Conservation (phyloP, 1,140 invertebrate genomes). For the Heliconius himera region DNA sequence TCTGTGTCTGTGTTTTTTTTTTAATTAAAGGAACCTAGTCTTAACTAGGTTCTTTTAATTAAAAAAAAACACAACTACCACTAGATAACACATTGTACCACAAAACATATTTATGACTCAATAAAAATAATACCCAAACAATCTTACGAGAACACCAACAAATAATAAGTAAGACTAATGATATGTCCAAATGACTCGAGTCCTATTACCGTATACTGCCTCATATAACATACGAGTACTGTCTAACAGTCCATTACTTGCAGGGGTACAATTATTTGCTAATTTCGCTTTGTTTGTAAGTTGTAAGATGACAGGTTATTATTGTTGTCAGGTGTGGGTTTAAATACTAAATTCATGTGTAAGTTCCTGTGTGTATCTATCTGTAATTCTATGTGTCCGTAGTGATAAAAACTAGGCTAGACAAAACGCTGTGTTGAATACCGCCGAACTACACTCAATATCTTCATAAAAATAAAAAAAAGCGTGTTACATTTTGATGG, state of each 20-base stretch:
- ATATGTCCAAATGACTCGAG: constrained; percentile 2
- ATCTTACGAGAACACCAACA: background rate
- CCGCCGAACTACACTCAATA: too few relatives aligned
- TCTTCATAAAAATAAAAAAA: too few relatives aligned
- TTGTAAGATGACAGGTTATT: background rate
- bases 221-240: background rate
- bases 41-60: too few relatives aligned
- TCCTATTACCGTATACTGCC: constrained; percentile 6
- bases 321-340: background rate
- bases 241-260: constrained; percentile 25
- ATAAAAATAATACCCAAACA: background rate
- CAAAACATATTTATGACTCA: background rate
- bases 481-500: too few relatives aligned
- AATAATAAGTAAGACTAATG: constrained; percentile 16
- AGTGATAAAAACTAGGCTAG: too few relatives aligned
- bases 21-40: too few relatives aligned
- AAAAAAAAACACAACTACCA: background rate
- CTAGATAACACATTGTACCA: background rate
- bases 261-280: constrained; percentile 24
- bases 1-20: too few relatives aligned
- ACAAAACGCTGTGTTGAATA: too few relatives aligned
- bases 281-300: background rate
- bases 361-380: too few relatives aligned
- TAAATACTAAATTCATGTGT: too few relatives aligned
- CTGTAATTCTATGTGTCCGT: too few relatives aligned